Evolutionary conservation across 2,888 invertebrate species (phyloP).

Genomic region (Penaeus monodon): DNA sequence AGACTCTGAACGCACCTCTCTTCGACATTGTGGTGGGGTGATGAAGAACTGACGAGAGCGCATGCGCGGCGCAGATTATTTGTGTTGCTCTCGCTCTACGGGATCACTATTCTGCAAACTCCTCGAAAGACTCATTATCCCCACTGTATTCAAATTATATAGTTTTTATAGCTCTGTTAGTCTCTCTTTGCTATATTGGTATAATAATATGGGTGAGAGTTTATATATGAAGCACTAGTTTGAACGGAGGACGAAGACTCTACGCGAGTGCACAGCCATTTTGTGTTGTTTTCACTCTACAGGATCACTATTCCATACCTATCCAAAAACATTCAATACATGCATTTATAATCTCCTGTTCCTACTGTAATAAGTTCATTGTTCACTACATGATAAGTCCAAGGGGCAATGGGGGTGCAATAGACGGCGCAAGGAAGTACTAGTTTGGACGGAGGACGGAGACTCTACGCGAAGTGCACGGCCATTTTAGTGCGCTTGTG

Average conservation of each 20-base stretch:
- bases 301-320: not conserved
- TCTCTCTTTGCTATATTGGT: too few species aligned
- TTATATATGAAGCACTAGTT: slow-evolving; percentile 7
- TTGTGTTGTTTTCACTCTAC: not conserved
- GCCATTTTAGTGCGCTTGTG: slow-evolving; percentile 27
- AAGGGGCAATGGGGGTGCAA: too few species aligned
- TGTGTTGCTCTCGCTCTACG: slow-evolving; percentile 21
- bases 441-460: slow-evolving; percentile 2
- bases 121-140: too few species aligned
- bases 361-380: too few species aligned
- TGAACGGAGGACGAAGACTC: slow-evolving; percentile 18
- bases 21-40: slow-evolving; percentile 51
- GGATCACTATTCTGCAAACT: slow-evolving; percentile 18
- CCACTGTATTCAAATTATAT: too few species aligned
- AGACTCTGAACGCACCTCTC: slow-evolving; percentile 30
- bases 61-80: not conserved
- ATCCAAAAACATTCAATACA: too few species aligned
- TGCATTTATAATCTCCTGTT: too few species aligned
- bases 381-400: too few species aligned
- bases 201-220: too few species aligned
- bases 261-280: not conserved
- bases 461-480: slow-evolving; percentile 44
- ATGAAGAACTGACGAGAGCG: slow-evolving; percentile 33
- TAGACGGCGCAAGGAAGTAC: not conserved
- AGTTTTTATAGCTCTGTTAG: too few species aligned